Percentiles rank a stretch among this genome's conserved stretches.
Evolutionary conservation across 2,797 vertebrate species (phyloP).

Genomic region (Phyllotis vaccarum): DNA sequence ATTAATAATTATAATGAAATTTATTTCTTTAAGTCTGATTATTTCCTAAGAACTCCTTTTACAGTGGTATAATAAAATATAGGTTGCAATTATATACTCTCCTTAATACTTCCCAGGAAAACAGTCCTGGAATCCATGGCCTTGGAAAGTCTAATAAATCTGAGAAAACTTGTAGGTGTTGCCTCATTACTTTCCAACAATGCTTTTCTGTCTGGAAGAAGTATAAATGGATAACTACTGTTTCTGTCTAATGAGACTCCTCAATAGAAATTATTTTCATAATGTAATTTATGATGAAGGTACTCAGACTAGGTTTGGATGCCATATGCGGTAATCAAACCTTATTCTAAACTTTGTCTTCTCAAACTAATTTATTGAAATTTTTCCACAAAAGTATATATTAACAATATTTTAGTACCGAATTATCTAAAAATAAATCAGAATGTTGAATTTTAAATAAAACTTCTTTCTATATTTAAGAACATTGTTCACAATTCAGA

Average conservation of each 20-base stretch:
- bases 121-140: background rate
- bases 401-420: conserved; percentile 18
- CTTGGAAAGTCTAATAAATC: background rate
- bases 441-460: background rate
- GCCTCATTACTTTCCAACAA: background rate
- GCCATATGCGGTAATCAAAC: background rate
- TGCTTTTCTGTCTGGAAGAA: background rate
- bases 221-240: background rate
- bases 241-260: background rate
- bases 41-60: conserved; percentile 31
- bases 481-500: conserved; percentile 11
- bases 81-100: background rate
- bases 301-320: background rate
- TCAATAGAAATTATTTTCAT: conserved; percentile 10
- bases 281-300: background rate
- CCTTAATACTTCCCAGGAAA: background rate
- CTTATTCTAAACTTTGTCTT: background rate
- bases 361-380: background rate
- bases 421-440: background rate
- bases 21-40: background rate
- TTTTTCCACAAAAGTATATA: background rate
- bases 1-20: conserved; percentile 31
- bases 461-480: background rate
- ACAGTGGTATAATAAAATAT: background rate
- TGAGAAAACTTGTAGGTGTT: background rate